Percentiles rank a stretch among this genome's conserved stretches.
phyloP scores from a whole-genome alignment of 2,797 vertebrate species.

The Poecile montanus region DNA sequence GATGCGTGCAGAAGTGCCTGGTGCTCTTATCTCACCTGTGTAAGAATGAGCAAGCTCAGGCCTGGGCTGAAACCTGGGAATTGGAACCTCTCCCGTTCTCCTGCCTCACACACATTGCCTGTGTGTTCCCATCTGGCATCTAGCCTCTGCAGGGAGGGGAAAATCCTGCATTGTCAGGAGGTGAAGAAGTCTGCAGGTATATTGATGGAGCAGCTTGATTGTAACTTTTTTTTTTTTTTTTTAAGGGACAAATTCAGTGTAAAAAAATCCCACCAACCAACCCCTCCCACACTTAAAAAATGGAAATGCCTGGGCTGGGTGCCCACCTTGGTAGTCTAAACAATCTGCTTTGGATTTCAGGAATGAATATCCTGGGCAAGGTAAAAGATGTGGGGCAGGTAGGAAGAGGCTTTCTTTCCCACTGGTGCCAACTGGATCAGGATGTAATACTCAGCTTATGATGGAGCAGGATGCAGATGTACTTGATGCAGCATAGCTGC shows the following conservation, averaged over 20 bases:
- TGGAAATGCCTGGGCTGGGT: neutral
- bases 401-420: neutral
- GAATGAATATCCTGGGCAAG: neutral
- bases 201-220: neutral
- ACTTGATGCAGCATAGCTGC: neutral
- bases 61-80: neutral
- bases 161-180: neutral
- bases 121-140: neutral
- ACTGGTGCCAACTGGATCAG: neutral
- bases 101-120: neutral
- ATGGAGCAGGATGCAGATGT: neutral
- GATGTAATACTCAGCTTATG: neutral
- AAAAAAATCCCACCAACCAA: neutral
- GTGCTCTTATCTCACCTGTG: neutral
- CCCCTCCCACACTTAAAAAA: neutral
- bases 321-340: neutral
- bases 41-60: neutral
- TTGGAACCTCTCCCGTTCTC: neutral
- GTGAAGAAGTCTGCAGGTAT: neutral
- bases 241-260: neutral
- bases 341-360: neutral
- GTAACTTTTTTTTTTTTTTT: neutral
- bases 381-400: neutral
- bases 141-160: neutral
- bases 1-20: neutral